Percentiles rank a stretch among this genome's conserved stretches.
Evolutionary conservation across 2,113 vertebrate genomes (phyloP).

Genomic region (Semnornis frantzii): DNA sequence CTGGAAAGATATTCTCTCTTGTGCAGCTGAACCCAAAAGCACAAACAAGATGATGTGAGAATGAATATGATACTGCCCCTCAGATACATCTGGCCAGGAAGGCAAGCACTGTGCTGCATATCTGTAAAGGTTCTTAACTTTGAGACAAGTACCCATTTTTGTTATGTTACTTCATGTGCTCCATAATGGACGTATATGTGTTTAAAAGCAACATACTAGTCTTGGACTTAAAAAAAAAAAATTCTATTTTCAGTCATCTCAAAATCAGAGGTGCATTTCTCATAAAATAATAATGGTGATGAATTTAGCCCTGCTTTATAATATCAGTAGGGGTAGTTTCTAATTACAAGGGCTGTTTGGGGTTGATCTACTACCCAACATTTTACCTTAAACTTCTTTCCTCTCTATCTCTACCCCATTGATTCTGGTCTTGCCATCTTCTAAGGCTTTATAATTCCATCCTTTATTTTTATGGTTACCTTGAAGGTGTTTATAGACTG

Average conservation of each 20-base stretch:
- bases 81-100: neutral
- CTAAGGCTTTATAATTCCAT: slow-evolving; percentile 36
- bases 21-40: neutral
- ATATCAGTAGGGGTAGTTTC: neutral
- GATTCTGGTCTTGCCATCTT: slow-evolving; percentile 24
- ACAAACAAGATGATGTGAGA: neutral
- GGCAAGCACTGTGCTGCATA: neutral
- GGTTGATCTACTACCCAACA: neutral
- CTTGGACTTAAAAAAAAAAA: slow-evolving; percentile 6
- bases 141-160: neutral
- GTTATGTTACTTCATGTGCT: neutral
- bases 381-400: neutral
- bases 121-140: neutral
- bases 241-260: neutral
- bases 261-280: neutral
- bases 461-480: slow-evolving; percentile 59
- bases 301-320: neutral
- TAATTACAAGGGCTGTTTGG: neutral
- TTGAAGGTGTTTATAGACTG: slow-evolving; percentile 58
- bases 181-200: neutral
- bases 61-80: neutral
- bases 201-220: neutral
- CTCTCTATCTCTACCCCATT: slow-evolving; percentile 7
- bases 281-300: neutral
- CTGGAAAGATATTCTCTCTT: neutral